Conservation (phyloP, 2,113 vertebrate species). For the Corythornis vintsioides region DNA sequence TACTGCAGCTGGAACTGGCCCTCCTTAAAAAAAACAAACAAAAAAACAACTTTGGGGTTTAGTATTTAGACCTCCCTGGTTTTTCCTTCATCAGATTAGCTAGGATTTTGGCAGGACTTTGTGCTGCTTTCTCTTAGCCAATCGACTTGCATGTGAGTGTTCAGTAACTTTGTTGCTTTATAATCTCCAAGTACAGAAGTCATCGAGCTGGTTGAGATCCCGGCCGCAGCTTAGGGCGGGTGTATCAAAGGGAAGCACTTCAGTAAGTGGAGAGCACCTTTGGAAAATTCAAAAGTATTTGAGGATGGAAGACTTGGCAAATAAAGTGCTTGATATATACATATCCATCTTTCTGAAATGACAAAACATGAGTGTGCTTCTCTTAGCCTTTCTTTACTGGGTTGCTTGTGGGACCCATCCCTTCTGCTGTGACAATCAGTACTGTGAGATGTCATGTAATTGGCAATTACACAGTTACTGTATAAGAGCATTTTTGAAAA, state of each 20-base stretch:
- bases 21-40: not conserved
- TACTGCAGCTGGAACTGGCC: not conserved
- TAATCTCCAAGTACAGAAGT: constrained; percentile 63
- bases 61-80: constrained; percentile 29
- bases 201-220: not conserved
- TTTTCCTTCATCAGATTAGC: constrained; percentile 63
- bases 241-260: not conserved
- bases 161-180: constrained; percentile 56
- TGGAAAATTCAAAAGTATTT: not conserved
- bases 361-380: not conserved
- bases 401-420: not conserved
- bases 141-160: constrained; percentile 2
- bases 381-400: not conserved
- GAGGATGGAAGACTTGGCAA: not conserved
- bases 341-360: not conserved
- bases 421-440: not conserved
- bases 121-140: constrained; percentile 66
- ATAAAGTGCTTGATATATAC: not conserved
- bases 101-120: constrained; percentile 71
- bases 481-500: not conserved
- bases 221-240: accelerated
- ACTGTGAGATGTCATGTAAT: not conserved
- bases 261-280: not conserved
- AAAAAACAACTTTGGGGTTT: not conserved
- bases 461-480: not conserved